Base-by-base conservation (phyloP, 2,888 invertebrate genomes). In the Tipula vernalis region DNA sequence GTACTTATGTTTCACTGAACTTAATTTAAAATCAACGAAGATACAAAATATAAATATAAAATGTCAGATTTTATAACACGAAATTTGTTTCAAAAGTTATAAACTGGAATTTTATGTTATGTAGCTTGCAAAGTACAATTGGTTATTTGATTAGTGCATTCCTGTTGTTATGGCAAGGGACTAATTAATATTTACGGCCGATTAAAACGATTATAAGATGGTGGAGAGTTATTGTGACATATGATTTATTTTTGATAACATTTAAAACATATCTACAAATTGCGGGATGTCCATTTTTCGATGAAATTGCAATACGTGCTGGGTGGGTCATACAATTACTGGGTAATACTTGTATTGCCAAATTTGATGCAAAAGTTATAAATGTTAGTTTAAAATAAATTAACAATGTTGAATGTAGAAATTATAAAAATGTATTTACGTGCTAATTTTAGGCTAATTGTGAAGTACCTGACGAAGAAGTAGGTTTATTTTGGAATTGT, bases 91-190 rank as follows among this genome's bases (percentile, higher is more conserved):
- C n/a, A n/a, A n/a, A n/a, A n/a, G n/a, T n/a, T n/a, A n/a, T n/a
- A n/a, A n/a, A n/a, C n/a, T n/a, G n/a, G n/a, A n/a, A n/a, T n/a
- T n/a, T n/a, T n/a, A n/a, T n/a, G n/a, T n/a, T n/a, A n/a, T n/a
- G n/a, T n/a, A n/a, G n/a, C n/a, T n/a, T n/a, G n/a, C n/a, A n/a
- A n/a, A n/a, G n/a, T n/a, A n/a, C 98, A 0, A 93, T 99, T 91
- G 99, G 99, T 39, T 99, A 99, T 91, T 94, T 99, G 18, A 94
- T 98, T 87, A 97, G 98, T 3, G 97, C 99, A 0, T 99, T 99
- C 91, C 94, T 98, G 89, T 99, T 99, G 92, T 94, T 99, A 51
- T 99, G 99, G 99, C 98, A 98, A 92, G 99, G 99, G 47, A 98
- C 98, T 71, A 99, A 99, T 90, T 96, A 99, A 90, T 98, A 99